phyloP scores from a whole-genome alignment of 2,797 vertebrate species.

The Cygnus olor region DNA sequence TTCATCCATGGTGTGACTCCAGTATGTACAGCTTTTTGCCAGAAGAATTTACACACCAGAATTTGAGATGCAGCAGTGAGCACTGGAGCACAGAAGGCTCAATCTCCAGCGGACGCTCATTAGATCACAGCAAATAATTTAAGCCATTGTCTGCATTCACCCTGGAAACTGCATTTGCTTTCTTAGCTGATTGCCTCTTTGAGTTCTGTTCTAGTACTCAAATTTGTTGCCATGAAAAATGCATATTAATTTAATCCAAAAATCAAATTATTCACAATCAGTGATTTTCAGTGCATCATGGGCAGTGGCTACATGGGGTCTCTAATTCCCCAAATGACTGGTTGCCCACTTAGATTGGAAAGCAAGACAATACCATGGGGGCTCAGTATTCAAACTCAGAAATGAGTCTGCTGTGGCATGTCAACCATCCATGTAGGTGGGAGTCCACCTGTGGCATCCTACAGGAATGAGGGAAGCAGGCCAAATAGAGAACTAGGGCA shows the following conservation, averaged over 20 bases:
- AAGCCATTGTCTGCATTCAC: neutral
- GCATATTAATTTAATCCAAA: neutral
- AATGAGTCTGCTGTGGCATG: fast-evolving
- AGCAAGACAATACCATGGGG: neutral
- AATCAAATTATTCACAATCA: neutral
- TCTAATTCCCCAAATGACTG: fast-evolving
- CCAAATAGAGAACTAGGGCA: neutral
- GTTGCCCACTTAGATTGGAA: neutral
- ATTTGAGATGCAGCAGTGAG: neutral
- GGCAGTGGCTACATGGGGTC: neutral
- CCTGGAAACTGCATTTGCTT: neutral
- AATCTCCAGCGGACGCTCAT: fast-evolving
- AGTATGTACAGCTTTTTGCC: neutral
- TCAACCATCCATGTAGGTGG: neutral
- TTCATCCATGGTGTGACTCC: neutral
- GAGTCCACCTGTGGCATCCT: fast-evolving
- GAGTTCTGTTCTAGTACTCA: neutral
- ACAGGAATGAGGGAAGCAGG: neutral
- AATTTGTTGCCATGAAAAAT: neutral
- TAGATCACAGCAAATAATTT: neutral
- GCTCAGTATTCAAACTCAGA: neutral
- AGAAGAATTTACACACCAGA: neutral
- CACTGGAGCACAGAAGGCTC: neutral
- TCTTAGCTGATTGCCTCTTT: neutral
- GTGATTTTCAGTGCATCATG: neutral